Conservation (phyloP, 1,140 invertebrate genomes). For the Atta colombica region DNA sequence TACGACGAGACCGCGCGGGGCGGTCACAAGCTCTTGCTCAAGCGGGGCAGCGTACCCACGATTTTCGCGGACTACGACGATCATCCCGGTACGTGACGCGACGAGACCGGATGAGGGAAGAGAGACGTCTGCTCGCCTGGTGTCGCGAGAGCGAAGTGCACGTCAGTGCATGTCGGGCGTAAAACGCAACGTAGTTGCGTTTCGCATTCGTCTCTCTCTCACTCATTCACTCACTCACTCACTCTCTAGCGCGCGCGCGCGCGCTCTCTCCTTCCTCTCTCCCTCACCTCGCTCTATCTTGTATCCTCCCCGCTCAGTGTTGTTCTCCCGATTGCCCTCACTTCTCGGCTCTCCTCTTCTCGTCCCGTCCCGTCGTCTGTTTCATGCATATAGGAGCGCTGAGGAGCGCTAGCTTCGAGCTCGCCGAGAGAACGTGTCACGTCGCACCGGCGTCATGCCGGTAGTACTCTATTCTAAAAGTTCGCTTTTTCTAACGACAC, state of each 20-base stretch:
- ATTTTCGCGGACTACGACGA: slow-evolving; percentile 84
- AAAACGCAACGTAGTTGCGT: slow-evolving; percentile 32
- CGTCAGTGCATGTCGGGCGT: slow-evolving; percentile 7
- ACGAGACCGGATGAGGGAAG: background rate
- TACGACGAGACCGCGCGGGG: slow-evolving; percentile 88
- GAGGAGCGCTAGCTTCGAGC: slow-evolving; percentile 38
- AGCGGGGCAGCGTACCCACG: slow-evolving; percentile 86
- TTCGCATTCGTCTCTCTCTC: slow-evolving; percentile 9
- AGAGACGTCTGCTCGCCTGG: background rate
- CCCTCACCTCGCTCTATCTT: background rate
- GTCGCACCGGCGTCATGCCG: slow-evolving; percentile 15
- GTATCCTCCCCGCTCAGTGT: no score
- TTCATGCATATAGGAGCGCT: background rate
- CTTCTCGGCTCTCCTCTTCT: no score
- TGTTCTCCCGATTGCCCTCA: background rate
- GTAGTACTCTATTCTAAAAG: background rate
- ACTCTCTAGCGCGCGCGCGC: background rate
- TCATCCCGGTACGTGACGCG: slow-evolving; percentile 76
- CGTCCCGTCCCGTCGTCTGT: background rate
- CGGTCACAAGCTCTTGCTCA: slow-evolving; percentile 87
- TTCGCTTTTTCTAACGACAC: background rate
- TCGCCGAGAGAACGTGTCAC: slow-evolving; percentile 13
- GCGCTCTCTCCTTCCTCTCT: background rate
- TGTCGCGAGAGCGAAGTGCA: slow-evolving; percentile 12
- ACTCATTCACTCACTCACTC: background rate